phyloP scores from a whole-genome alignment of 30 jellyfish, hydroid and myxozoan genomes.

The Turritopsis rubra region DNA sequence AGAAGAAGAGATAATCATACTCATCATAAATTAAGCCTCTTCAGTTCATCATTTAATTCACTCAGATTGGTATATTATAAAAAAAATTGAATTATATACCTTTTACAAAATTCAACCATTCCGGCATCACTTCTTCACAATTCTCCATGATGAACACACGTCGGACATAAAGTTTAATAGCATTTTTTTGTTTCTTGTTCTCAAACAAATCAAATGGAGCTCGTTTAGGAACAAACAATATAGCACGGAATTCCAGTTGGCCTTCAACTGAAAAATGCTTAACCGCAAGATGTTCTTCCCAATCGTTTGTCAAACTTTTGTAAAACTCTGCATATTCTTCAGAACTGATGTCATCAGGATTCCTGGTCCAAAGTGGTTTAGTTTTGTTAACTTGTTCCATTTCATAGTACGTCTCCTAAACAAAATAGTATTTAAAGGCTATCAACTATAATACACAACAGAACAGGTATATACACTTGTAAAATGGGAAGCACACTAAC shows the following conservation, averaged over 20 bases:
- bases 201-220: constrained; percentile 97
- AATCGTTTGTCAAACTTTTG: constrained; percentile 89
- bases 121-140: constrained; percentile 91
- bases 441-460: too few species aligned
- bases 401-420: constrained; percentile 73
- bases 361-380: constrained; percentile 92
- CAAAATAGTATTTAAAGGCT: neutral
- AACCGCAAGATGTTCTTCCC: constrained; percentile 96
- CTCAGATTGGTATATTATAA: neutral
- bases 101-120: constrained; percentile 75
- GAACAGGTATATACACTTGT: too few species aligned
- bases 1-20: constrained; percentile 19
- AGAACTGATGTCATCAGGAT: constrained; percentile 91
- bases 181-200: constrained; percentile 73
- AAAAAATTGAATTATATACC: constrained; percentile 16
- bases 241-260: constrained; percentile 88
- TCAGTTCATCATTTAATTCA: constrained; percentile 3
- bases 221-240: constrained; percentile 88
- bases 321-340: constrained; percentile 97
- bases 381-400: constrained; percentile 87
- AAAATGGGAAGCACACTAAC: too few species aligned
- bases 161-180: constrained; percentile 77
- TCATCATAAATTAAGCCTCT: constrained; percentile 28
- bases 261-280: constrained; percentile 97
- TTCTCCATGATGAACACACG: constrained; percentile 97